Conservation (phyloP, 2,888 invertebrate genomes). For the Ectropis crepuscularia region DNA sequence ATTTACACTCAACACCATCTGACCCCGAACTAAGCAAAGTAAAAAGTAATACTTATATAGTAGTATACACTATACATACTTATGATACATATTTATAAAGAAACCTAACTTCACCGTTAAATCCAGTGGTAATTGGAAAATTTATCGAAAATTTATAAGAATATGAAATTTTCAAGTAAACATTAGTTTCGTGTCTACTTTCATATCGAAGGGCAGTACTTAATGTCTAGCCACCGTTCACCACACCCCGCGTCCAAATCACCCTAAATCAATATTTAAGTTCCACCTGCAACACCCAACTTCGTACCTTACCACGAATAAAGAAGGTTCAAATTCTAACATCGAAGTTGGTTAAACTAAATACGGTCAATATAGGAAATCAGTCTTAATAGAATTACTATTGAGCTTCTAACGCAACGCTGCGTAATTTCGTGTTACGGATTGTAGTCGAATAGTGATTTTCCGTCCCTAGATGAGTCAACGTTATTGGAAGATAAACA, state of each 20-base stretch:
- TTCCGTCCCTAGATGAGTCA: slow-evolving; percentile 29
- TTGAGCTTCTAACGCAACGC: slow-evolving; percentile 20
- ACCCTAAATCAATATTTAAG: slow-evolving; percentile 35
- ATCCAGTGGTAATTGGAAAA: background rate
- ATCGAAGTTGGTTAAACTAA: background rate
- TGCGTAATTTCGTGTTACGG: slow-evolving; percentile 13
- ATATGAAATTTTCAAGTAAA: too few relatives aligned
- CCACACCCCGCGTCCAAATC: slow-evolving; percentile 33
- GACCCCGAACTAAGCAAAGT: too few relatives aligned
- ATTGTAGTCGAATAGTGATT: slow-evolving; percentile 30
- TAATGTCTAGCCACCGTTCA: slow-evolving; percentile 28
- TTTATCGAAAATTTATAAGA: slow-evolving; percentile 1
- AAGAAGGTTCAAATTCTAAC: slow-evolving; percentile 22
- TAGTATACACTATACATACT: too few relatives aligned
- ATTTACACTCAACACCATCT: too few relatives aligned
- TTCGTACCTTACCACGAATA: slow-evolving; percentile 3
- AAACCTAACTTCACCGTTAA: too few relatives aligned
- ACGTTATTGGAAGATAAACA: background rate
- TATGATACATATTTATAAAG: too few relatives aligned
- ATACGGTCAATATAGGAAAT: slow-evolving; percentile 14
- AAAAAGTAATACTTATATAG: too few relatives aligned
- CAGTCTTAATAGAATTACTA: slow-evolving; percentile 27
- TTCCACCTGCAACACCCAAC: slow-evolving; percentile 12
- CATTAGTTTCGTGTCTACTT: background rate
- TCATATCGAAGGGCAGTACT: slow-evolving; percentile 9